Base-by-base conservation (phyloP, 2,888 invertebrate species). In the Caenorhabditis wallacei region DNA sequence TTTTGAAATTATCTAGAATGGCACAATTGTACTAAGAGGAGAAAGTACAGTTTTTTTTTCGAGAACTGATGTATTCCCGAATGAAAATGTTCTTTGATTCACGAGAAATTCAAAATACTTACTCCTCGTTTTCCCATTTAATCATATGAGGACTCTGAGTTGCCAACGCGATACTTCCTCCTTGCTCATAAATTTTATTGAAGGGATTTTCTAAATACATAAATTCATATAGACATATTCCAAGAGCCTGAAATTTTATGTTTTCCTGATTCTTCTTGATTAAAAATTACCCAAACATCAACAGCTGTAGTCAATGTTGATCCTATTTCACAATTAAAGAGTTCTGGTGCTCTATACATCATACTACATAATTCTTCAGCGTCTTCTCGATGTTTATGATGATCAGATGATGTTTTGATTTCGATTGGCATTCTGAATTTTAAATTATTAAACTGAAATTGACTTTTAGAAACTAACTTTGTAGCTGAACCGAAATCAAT, bases 301-400 rank as follows among this genome's bases (percentile, higher is more conserved):
- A 95, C 95, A 85, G 95, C 93, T 92, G 96, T 95, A 92, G 96
- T 96, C 72, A 96, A 94, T 88, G 95, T 94, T 89, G 95, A 94
- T 90, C 95, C 95, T 80, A 95, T 95, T 92, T 96, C 95, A 11
- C 96, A 95, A 88, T 95, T 95, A 91, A 96, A 97, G 64, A 97
- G 93, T 92, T 96, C 96, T 0, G 96, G 96, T 0, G 96, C 95
- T 88, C 96, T 93, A 91, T 96, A 97, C 2, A 96, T 95, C 95
- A 96, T 96, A 26, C 96, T 95, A 92, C 95, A 96, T 81, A 95
- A 94, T 92, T 96, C 96, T 63, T 95, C 95, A 0, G 96, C 96
- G 66, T 94, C 93, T 91, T 96, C 96, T 93, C 96, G 94, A 54
- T 95, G 92, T 22, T 88, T 74, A 69, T 87, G 85, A 35, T 91